Evolutionary conservation across 2,113 vertebrate species (phyloP).

Genomic region (Anoura caudifer): DNA sequence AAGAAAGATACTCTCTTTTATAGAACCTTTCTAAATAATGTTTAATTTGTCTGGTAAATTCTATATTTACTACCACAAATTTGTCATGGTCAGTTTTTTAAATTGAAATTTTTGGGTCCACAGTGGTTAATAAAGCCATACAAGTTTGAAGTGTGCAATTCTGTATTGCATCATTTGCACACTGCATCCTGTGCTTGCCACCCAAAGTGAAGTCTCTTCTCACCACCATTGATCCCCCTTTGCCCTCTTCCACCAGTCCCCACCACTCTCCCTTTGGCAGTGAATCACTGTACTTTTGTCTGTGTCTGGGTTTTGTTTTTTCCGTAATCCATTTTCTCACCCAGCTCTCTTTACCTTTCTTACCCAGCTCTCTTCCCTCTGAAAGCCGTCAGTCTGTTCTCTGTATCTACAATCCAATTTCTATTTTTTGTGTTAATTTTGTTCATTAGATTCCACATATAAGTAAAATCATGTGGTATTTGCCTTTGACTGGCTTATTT

Average conservation of each 20-base stretch:
- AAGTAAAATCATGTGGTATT: background rate
- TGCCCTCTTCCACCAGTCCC: background rate
- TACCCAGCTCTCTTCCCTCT: too few relatives aligned
- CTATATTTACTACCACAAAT: conserved; percentile 22
- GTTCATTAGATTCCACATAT: background rate
- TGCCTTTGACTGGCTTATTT: background rate
- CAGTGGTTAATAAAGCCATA: background rate
- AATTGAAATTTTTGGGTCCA: background rate
- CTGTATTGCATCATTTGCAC: background rate
- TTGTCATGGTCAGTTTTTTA: background rate
- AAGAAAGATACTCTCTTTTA: background rate
- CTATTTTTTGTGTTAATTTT: background rate
- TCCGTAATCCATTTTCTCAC: background rate
- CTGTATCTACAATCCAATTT: background rate
- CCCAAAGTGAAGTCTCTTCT: background rate
- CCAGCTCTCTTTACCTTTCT: background rate
- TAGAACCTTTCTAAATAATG: conserved; percentile 39
- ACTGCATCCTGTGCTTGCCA: background rate
- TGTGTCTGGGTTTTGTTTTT: background rate
- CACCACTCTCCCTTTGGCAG: background rate
- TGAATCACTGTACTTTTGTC: background rate
- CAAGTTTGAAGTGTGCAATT: background rate
- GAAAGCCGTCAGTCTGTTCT: background rate
- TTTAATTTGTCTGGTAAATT: conserved; percentile 2
- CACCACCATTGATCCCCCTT: background rate